Evolutionary conservation across 2,113 vertebrate genomes (phyloP), one percentile per base, ranked within the genome.

Genomic region (Aix galericulata): DNA sequence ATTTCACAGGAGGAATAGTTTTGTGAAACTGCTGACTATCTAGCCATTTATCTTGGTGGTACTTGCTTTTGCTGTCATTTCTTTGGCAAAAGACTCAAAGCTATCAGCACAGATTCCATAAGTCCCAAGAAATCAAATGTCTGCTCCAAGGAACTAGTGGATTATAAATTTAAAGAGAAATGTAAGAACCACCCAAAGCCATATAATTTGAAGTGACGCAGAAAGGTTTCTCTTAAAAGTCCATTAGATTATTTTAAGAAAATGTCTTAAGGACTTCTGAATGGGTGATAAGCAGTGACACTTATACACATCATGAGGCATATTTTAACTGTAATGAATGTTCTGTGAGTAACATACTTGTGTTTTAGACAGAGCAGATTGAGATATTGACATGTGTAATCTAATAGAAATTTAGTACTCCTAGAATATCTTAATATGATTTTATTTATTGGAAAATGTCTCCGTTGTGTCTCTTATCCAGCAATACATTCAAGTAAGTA

Each of bases 91-190:
- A 90, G 34, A 46, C 36, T 88, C 86, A 69, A 77, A 93, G 46
- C 25, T 73, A 80, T 86, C 63, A 81, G n/a, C 46, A 67, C 17
- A 81, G 31, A 77, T 80, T 82, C 88, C 38, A 26, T 74, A 50
- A 89, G 56, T 94, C 59, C 68, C 69, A 88, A 86, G 59, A 73
- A 93, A 93, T 82, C 25, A 88, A 82, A 72, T 56, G 29, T 82
- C 94, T 89, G 34, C 55, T 93, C 21, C 59, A 86, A 86, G 63
- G n/a, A 76, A 22, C 29, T 53, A 67, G 8, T 86, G n/a, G 91
- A 88, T 82, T 88, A 80, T 71, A 66, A 27, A 95, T 94, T 92
- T 44, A 56, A 89, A 90, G 80, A 29, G 1, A 38, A 63, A 10
- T 29, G 4, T 22, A 89, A 73, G n/a, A 90, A 82, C 4, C 4